Base-by-base conservation (phyloP, 2,113 vertebrate species). In the Bombycilla garrulus region DNA sequence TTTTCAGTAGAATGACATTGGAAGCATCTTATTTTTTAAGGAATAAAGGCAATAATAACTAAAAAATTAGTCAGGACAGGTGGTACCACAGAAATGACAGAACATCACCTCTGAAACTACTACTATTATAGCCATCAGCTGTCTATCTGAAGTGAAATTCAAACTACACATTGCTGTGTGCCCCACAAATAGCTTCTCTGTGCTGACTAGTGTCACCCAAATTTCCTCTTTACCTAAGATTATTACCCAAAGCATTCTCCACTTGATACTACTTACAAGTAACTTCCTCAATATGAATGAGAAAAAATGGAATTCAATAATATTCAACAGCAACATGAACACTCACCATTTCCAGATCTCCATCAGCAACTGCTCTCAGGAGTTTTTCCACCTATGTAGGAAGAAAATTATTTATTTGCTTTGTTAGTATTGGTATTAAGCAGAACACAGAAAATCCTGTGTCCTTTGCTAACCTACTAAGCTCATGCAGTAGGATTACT, bases 281-380 rank as follows among this genome's bases (percentile, higher is more conserved):
- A 71, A 44, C 2, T 79, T 57, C 31, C 54, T 73, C 42, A 40
- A 26, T 45, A 60, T 79, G 11, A 90, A 77, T 15, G 15, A 80
- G 33, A 18, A 71, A 61, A 78, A 61, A 28, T 53, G 12, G 29
- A 77, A 51, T 64, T 38, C 51, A 71, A 0, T 29, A 57, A 57
- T 19, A 58, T 25, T 26, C 80, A 84, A 67, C 48, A 88, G 44
- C 22, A 40, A 81, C 5, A 9, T 28, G 15, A 78, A 79, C 54
- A 96, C 98, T 98, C 96, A 99, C 99, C 99, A 99, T 99, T 98
- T 99, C 98, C 74, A 99, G 96, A 65, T 99, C 99, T 15, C 98
- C 99, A 79, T 99, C 99, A 35, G 99, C 99, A 71, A 99, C 98
- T 3, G 99, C 99, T 89, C 99, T 98, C 81, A 99, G 96, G 88